phyloP scores from a whole-genome alignment of 2,888 invertebrate species.

The Clostera curtula region DNA sequence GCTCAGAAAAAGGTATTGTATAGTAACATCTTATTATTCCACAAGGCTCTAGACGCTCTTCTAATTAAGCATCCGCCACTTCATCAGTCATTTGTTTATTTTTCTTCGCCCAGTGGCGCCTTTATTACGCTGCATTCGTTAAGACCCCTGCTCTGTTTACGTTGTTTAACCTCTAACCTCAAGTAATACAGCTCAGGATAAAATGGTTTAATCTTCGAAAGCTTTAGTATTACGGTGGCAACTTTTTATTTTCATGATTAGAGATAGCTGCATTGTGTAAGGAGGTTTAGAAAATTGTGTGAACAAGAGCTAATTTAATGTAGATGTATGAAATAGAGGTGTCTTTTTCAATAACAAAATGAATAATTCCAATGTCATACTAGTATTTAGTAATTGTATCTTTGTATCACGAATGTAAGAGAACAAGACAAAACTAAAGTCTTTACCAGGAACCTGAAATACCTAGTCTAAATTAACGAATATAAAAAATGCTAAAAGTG shows the following conservation, averaged over 20 bases:
- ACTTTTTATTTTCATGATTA: neutral
- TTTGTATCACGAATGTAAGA: slow-evolving; percentile 8
- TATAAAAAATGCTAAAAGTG: too few species aligned
- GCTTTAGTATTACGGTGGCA: neutral
- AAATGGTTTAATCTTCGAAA: slow-evolving; percentile 9
- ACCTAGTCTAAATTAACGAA: too few species aligned
- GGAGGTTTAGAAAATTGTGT: too few species aligned
- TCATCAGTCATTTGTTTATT: slow-evolving; percentile 25
- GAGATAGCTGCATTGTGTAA: too few species aligned
- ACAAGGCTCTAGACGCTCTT: slow-evolving; percentile 11
- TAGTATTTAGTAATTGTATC: neutral
- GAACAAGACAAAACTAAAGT: too few species aligned
- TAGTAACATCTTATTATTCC: slow-evolving; percentile 16
- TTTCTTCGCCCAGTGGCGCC: slow-evolving; percentile 6
- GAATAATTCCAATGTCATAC: neutral
- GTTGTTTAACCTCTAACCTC: slow-evolving; percentile 8
- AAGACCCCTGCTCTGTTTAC: slow-evolving; percentile 5
- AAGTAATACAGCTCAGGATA: slow-evolving; percentile 9
- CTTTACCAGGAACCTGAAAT: too few species aligned
- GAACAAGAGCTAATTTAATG: too few species aligned
- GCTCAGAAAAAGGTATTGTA: too few species aligned
- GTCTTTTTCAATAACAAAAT: neutral
- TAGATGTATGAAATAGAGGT: too few species aligned
- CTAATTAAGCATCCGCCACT: slow-evolving; percentile 26
- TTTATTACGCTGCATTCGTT: slow-evolving; percentile 8